A percentile compares a stretch with the other conserved stretches of the same genome.
Conservation (phyloP, 2,888 invertebrate genomes). For the Drosophila paramelanica region DNA sequence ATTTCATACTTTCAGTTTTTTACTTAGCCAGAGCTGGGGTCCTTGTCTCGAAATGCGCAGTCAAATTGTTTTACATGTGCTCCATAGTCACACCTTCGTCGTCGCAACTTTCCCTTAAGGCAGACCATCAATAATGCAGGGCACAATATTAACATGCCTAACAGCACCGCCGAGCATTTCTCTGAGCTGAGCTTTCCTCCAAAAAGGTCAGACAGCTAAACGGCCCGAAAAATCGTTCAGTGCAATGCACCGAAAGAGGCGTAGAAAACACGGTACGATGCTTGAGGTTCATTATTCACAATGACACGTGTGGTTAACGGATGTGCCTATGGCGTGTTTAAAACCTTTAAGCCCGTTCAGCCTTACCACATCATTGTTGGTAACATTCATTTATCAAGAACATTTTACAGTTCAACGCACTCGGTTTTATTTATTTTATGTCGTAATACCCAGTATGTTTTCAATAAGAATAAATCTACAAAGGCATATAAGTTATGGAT, state of each 20-base stretch:
- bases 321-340: conserved; percentile 19
- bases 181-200: conserved; percentile 10
- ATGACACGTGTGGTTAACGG: conserved; percentile 20
- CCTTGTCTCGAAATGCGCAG: conserved; percentile 16
- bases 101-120: not conserved
- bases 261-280: conserved; percentile 22
- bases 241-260: conserved; percentile 3
- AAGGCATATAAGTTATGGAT: no score
- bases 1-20: conserved; percentile 34
- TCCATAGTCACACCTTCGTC: conserved; percentile 18
- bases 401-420: not conserved
- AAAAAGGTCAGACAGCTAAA: conserved; percentile 54
- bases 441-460: not conserved
- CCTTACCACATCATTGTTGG: conserved; percentile 8
- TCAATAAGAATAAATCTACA: no score
- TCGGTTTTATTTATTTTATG: not conserved
- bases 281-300: conserved; percentile 54
- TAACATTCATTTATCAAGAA: conserved; percentile 55
- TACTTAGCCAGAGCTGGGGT: conserved; percentile 15
- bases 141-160: conserved; percentile 55
- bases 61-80: conserved; percentile 26
- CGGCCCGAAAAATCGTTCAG: conserved; percentile 17
- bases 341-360: conserved; percentile 28
- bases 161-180: conserved; percentile 41
- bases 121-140: conserved; percentile 40